Evolutionary conservation across 2,113 vertebrate genomes (phyloP).

Genomic region (Chamaea fasciata): DNA sequence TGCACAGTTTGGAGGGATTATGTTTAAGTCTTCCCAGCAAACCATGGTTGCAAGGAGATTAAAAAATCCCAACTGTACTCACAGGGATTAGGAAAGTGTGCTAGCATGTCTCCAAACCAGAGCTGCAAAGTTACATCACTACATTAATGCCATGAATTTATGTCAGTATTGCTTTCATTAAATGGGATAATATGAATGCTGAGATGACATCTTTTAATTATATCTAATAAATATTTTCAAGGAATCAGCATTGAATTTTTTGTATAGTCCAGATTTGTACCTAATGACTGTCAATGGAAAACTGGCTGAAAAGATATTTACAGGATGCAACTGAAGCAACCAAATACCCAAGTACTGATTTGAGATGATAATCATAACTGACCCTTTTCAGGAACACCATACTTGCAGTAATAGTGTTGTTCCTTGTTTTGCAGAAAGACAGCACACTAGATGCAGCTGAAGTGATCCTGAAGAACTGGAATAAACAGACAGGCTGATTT

Average conservation of each 20-base stretch:
- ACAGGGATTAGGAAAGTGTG: not conserved
- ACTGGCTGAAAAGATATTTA: not conserved
- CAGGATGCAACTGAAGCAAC: not conserved
- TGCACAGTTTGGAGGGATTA: not conserved
- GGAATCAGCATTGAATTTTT: not conserved
- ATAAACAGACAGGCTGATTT: conserved; percentile 32
- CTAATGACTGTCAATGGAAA: not conserved
- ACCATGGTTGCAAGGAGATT: not conserved
- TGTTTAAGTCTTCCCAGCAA: not conserved
- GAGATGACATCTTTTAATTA: not conserved
- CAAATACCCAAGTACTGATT: not conserved
- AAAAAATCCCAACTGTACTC: not conserved
- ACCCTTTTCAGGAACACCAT: not conserved
- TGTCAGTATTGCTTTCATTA: not conserved
- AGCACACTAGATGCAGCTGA: conserved; percentile 88
- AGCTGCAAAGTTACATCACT: not conserved
- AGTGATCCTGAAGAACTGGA: conserved; percentile 88
- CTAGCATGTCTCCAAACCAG: not conserved
- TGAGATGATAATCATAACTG: not conserved
- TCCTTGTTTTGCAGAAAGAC: conserved; percentile 81
- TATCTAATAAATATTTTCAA: not conserved
- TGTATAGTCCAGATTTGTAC: not conserved
- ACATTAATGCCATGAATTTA: not conserved
- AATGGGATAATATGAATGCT: not conserved
- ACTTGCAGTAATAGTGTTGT: not conserved